Base-by-base conservation (phyloP, 2,113 vertebrate genomes). In the Limnothrissa miodon region DNA sequence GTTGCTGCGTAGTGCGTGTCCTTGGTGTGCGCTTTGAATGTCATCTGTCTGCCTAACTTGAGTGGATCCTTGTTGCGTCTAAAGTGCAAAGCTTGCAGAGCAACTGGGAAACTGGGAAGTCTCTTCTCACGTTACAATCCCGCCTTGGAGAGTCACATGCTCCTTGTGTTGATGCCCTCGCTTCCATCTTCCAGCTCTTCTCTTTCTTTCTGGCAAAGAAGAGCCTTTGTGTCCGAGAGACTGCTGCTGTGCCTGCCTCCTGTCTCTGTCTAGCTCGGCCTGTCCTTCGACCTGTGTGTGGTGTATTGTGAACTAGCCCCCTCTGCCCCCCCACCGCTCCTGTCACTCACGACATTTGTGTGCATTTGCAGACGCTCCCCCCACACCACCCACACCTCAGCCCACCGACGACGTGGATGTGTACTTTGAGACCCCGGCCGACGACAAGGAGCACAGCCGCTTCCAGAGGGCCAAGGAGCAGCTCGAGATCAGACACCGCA, bases 401-500 rank as follows among this genome's bases (percentile, higher is more conserved):
- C 97, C 98, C 44, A 96, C 96, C 5, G 98, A 98, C 33, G 97
- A 99, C 1, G 98, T 99, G 33, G 98, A 99, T 84, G 96, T 99
- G 82, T 99, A 99, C 92, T 98, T 99, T 0, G 97, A 99, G 94
- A 99, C 97, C 4, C 97, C 97, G 0, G 97, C 97, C 0, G 98
- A 99, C 53, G 97, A 99, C 86, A 97, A 97, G 8, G 98, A 99
- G 79, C 98, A 99, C 19, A 97, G 96, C 0, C 97, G 96, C 91
- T 99, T 99, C 95, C 97, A 98, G 93, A 97, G 95, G 90, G 98
- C 98, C 21, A 99, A 99, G 91, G 97, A 99, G 86, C 98, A 99
- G 92, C 94, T 99, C 84, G 98, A 99, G 91, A 95, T 98, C 84
- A 93, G 98, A 29, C 98, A 99, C 90, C 97, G 93, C 83, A 97